phyloP scores from a whole-genome alignment of 1,140 invertebrate genomes.

The Heliconius hermathena region DNA sequence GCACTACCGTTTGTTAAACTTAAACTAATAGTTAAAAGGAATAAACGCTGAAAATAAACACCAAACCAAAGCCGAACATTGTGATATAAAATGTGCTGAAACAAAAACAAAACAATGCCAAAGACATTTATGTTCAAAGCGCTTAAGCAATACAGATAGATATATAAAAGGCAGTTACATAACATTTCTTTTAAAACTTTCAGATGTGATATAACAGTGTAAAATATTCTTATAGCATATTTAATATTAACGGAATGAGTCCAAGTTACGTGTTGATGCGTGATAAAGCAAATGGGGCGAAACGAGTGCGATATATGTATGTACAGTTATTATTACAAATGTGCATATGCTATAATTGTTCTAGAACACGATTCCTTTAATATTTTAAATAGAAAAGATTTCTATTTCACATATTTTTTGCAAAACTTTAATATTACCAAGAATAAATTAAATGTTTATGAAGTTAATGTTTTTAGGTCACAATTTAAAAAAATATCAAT shows the following conservation, averaged over 20 bases:
- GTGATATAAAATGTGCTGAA: not conserved
- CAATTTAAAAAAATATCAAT: no score
- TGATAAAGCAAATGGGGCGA: slow-evolving; percentile 66
- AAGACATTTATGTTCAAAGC: not conserved
- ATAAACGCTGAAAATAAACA: not conserved
- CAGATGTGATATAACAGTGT: not conserved
- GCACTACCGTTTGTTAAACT: no score
- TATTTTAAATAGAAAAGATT: not conserved
- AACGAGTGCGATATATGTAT: slow-evolving; percentile 43
- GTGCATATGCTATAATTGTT: slow-evolving; percentile 4
- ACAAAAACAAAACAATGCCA: not conserved
- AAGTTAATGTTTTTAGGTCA: no score
- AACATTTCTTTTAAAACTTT: not conserved
- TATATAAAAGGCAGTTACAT: not conserved
- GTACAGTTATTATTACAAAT: slow-evolving; percentile 50
- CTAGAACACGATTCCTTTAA: slow-evolving; percentile 8
- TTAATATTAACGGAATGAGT: not conserved
- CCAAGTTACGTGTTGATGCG: slow-evolving; percentile 48
- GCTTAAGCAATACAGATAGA: not conserved
- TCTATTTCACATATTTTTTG: no score
- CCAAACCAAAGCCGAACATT: not conserved
- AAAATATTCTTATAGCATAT: not conserved
- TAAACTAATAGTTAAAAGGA: not conserved
- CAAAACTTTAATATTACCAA: no score
- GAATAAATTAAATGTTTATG: no score